These are phyloP conservation scores for Aphelenchoides fujianensis DNA, from an alignment of 1,140 invertebrate genomes.

Conservation along the genomic window DNA sequence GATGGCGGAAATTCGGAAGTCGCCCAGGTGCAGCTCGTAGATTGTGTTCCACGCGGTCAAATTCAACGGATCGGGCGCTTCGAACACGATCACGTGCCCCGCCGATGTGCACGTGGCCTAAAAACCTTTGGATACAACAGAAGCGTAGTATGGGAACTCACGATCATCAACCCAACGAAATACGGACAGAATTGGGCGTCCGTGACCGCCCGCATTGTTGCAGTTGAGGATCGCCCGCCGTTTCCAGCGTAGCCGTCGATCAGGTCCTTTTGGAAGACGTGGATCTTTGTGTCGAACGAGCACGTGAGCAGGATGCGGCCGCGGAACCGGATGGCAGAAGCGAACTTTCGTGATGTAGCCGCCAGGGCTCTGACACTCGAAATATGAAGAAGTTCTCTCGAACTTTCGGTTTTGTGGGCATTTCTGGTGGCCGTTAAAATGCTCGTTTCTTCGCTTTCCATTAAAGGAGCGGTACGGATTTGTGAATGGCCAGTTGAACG, in stretches of 20 bases:
- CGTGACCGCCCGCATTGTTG: constrained; percentile 67
- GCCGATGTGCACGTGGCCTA: constrained; percentile 15
- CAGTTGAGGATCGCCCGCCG: constrained; percentile 86
- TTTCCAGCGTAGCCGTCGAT: constrained; percentile 71
- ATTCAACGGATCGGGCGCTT: constrained; percentile 21
- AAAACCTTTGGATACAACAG: too few relatives aligned
- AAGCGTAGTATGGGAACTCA: too few relatives aligned
- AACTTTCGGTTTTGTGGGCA: too few relatives aligned
- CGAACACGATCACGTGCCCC: constrained; percentile 9
- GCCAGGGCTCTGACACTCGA: constrained; percentile 79
- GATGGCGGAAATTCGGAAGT: neutral
- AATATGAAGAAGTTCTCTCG: too few relatives aligned
- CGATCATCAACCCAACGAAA: constrained; percentile 81
- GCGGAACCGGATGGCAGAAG: constrained; percentile 81
- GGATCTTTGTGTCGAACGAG: constrained; percentile 91
- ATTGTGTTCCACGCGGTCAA: constrained; percentile 10
- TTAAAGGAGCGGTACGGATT: too few relatives aligned
- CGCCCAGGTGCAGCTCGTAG: constrained; percentile 17
- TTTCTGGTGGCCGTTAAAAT: too few relatives aligned
- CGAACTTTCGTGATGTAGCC: constrained; percentile 96
- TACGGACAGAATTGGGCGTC: constrained; percentile 97
- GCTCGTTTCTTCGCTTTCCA: too few relatives aligned
- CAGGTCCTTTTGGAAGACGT: constrained; percentile 91
- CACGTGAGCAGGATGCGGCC: constrained; percentile 89
- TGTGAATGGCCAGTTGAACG: too few relatives aligned